A percentile compares a stretch with the other conserved stretches of the same genome.
These are phyloP conservation scores for Eurois occulta DNA, from an alignment of 2,888 invertebrate genomes.

Conservation along the genomic window DNA sequence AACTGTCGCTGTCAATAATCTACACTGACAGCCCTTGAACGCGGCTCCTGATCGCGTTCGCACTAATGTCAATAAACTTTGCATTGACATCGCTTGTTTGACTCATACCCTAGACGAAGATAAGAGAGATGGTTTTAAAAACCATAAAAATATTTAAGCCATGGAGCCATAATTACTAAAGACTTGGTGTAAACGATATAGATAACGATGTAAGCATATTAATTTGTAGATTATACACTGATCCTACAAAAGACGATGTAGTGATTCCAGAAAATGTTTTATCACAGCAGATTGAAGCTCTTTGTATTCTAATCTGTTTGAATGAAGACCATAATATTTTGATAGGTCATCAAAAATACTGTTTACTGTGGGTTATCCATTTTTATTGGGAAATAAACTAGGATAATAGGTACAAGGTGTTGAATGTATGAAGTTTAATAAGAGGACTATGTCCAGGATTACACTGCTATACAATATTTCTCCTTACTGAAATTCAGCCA, in stretches of 20 bases:
- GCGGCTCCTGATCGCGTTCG: not conserved
- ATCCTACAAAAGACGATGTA: not conserved
- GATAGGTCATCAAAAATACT: conserved; percentile 1
- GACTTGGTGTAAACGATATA: conserved; percentile 22
- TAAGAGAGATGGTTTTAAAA: conserved; percentile 21
- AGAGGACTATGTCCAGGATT: not conserved
- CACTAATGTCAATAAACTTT: not conserved
- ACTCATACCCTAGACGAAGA: conserved; percentile 12
- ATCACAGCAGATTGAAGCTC: not conserved
- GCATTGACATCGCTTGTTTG: not conserved
- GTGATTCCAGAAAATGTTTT: conserved; percentile 1
- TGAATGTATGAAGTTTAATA: no score
- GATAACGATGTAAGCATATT: conserved; percentile 31
- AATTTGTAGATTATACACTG: conserved; percentile 28
- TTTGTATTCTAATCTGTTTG: not conserved
- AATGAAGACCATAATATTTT: conserved; percentile 4
- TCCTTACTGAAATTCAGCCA: not conserved
- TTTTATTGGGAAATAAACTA: conserved; percentile 1
- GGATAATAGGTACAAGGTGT: not conserved
- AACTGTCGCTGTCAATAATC: not conserved
- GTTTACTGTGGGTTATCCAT: not conserved
- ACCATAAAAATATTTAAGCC: conserved; percentile 40
- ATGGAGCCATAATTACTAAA: conserved; percentile 30
- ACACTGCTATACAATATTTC: not conserved
- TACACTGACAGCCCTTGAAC: not conserved